Evolutionary conservation across 2,888 invertebrate genomes (phyloP).

Genomic region (Ochropleura plecta): DNA sequence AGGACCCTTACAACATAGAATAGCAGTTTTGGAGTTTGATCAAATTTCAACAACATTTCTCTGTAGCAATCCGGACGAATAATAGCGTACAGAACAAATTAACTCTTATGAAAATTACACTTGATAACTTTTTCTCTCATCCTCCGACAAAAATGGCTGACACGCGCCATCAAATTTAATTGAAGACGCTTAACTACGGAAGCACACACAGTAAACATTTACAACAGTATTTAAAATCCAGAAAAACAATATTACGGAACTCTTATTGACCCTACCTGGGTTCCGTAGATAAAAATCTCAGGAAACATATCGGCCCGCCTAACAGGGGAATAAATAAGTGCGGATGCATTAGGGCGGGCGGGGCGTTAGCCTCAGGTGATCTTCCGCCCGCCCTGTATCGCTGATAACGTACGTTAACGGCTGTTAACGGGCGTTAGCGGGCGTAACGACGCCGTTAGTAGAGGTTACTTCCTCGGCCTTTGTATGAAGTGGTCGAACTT

Average conservation of each 20-base stretch:
- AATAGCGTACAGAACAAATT: neutral
- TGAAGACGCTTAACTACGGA: constrained; percentile 60
- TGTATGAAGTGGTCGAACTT: constrained; percentile 76
- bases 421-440: constrained; percentile 81
- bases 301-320: constrained; percentile 84
- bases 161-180: constrained; percentile 55
- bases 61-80: neutral
- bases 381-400: constrained; percentile 87
- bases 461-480: constrained; percentile 86
- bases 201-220: constrained; percentile 60
- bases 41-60: neutral
- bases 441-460: constrained; percentile 88
- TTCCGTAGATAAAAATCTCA: constrained; percentile 79
- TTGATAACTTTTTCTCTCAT: constrained; percentile 23
- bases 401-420: constrained; percentile 86
- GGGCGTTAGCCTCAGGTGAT: constrained; percentile 85
- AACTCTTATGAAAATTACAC: constrained; percentile 5
- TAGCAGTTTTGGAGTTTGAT: neutral
- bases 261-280: constrained; percentile 39
- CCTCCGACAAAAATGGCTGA: constrained; percentile 36
- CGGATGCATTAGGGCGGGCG: constrained; percentile 89
- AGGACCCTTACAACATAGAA: too few species aligned
- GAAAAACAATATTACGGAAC: constrained; percentile 65
- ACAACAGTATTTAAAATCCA: constrained; percentile 67
- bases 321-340: constrained; percentile 87